Percentiles rank a stretch among this genome's conserved stretches.
phyloP scores from a whole-genome alignment of 1,140 invertebrate genomes.

The Lasioglossum baleicum region DNA sequence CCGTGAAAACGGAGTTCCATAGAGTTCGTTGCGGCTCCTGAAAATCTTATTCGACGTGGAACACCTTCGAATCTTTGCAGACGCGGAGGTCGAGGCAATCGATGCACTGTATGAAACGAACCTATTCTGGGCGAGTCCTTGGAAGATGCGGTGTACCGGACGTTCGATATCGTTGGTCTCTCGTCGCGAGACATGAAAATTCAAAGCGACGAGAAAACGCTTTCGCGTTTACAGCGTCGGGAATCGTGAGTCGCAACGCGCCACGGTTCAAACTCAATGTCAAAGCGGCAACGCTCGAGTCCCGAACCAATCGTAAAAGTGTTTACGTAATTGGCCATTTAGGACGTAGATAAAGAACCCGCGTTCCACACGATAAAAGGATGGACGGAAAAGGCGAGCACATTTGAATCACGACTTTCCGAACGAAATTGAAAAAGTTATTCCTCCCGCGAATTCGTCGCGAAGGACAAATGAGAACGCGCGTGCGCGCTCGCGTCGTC shows the following conservation, averaged over 20 bases:
- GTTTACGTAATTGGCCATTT: slow-evolving; percentile 10
- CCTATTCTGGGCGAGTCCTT: not conserved
- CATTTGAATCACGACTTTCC: not conserved
- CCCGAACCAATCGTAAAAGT: not conserved
- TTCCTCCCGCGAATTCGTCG: too few species aligned
- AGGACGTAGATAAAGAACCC: not conserved
- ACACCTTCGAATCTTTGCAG: not conserved
- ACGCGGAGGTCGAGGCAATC: not conserved
- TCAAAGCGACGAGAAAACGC: not conserved
- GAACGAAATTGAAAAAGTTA: too few species aligned
- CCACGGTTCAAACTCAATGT: not conserved
- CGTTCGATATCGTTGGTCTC: not conserved
- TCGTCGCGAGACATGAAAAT: not conserved
- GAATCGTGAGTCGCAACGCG: not conserved
- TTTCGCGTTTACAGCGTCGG: not conserved
- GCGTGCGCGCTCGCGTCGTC: not conserved
- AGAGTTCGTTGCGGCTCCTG: too few species aligned
- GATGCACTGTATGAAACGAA: not conserved
- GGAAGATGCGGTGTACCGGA: not conserved
- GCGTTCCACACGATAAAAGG: not conserved
- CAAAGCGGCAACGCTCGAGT: slow-evolving; percentile 4
- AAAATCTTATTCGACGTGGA: too few species aligned
- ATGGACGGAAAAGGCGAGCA: not conserved
- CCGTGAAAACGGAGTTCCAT: too few species aligned
- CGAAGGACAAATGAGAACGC: too few species aligned